Conservation (phyloP, 2,113 vertebrate genomes). For the Synchiropus splendidus region DNA sequence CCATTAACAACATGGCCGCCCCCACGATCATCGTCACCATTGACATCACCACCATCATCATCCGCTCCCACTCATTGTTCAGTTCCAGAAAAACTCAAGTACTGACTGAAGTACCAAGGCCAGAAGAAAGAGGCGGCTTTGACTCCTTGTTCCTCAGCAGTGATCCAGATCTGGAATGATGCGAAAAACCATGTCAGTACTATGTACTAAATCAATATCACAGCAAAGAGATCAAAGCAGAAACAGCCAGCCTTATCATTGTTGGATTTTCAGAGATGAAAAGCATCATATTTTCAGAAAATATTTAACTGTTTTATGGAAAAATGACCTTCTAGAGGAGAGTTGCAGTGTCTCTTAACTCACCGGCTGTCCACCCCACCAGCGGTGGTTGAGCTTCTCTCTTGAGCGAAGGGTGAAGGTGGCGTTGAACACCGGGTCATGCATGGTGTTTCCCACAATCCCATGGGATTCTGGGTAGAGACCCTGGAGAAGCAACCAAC, state of each 20-base stretch:
- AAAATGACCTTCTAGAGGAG: too few species aligned
- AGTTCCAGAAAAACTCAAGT: slow-evolving; percentile 22
- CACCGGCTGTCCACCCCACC: slow-evolving; percentile 98
- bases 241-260: too few species aligned
- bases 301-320: too few species aligned
- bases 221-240: too few species aligned
- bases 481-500: slow-evolving; percentile 73
- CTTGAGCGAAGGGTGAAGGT: slow-evolving; percentile 83
- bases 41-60: too few species aligned
- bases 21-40: too few species aligned
- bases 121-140: slow-evolving; percentile 96
- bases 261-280: too few species aligned
- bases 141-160: slow-evolving; percentile 87
- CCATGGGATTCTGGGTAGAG: slow-evolving; percentile 97
- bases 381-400: slow-evolving; percentile 96
- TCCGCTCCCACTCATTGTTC: not conserved
- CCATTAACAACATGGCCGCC: too few species aligned
- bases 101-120: slow-evolving; percentile 81
- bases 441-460: slow-evolving; percentile 96
- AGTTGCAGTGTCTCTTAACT: too few species aligned
- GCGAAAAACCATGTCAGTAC: too few species aligned
- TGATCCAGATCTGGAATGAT: slow-evolving; percentile 91
- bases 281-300: too few species aligned
- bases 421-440: slow-evolving; percentile 91
- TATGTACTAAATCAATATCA: too few species aligned